Base-by-base conservation (phyloP, 2,888 invertebrate species). In the Chelonus formosanus region DNA sequence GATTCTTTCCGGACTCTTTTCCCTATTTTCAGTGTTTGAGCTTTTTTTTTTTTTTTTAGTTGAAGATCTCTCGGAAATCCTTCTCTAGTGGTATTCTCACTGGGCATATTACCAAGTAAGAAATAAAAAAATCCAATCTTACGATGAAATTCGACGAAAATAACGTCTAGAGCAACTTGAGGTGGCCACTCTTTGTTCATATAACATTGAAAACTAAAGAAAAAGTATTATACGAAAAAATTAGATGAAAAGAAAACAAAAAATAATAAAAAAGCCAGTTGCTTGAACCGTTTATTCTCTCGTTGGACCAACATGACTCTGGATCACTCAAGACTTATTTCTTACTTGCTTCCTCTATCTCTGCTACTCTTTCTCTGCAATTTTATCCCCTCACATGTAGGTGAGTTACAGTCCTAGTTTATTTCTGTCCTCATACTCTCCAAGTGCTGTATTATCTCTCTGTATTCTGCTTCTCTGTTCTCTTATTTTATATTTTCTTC, bases 161-260 rank as follows among this genome's bases (percentile, higher is more conserved):
- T 72, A 69, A 68, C 69, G 68, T 67, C 61, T 65, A 68, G 68
- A 64, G 60, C 67, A 65, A 68, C 66, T 69, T 70, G 48, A 67
- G 67, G 43, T 56, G 53, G 55, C 59, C 63, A 67, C 20, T 20
- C 20, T 20, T 20, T 67, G 61, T 61, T 59, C 6, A n/a, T 57
- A 47, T 4, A 57, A 47, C 34, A 10, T 47, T 48, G 5, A 40
- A n/a, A 35, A 58, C 57, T 35, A 54, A 40, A 64, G 32, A 32
- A 48, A 61, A 59, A 59, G 10, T 43, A 44, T 20, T 4, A 53
- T 20, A 58, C 48, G 20, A 56, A 36, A 69, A 70, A 66, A 63
- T 65, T 63, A 67, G 61, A 69, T 66, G 68, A 67, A 47, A 45
- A 58, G 20, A 53, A 35, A 57, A 40, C 7, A 44, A 45, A 40